Evolutionary conservation across 2,888 invertebrate species (phyloP).

Genomic region (Abscondita cerata): DNA sequence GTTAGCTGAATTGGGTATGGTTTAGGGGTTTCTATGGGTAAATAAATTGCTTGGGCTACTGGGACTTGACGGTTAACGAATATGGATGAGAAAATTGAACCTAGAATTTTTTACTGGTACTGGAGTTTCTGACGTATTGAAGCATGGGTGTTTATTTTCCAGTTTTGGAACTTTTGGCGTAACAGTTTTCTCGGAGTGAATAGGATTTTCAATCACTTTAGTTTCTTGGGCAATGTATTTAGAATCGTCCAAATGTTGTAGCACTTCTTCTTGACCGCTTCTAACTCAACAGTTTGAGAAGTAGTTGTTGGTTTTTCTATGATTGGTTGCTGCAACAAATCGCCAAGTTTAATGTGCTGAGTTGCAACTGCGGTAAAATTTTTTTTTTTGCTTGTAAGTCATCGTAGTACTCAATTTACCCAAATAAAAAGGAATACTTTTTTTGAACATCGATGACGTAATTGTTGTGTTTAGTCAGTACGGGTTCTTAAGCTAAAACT

Average conservation of each 20-base stretch:
- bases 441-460: constrained; percentile 69
- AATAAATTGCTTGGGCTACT: constrained; percentile 55
- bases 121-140: constrained; percentile 28
- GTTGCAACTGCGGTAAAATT: constrained; percentile 13
- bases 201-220: not conserved
- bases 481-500: too few species aligned
- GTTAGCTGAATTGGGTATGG: constrained; percentile 42
- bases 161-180: constrained; percentile 37
- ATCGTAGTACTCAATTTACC: constrained; percentile 55
- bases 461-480: constrained; percentile 20
- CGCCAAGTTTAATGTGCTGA: constrained; percentile 15
- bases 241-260: constrained; percentile 34
- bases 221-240: not conserved
- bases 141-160: constrained; percentile 62
- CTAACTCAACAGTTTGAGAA: too few species aligned
- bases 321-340: constrained; percentile 17
- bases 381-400: not conserved
- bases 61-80: constrained; percentile 60
- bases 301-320: not conserved
- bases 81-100: constrained; percentile 49
- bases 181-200: constrained; percentile 40
- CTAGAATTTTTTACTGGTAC: constrained; percentile 63
- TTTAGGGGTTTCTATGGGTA: constrained; percentile 32
- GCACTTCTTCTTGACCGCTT: not conserved
- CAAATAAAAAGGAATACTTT: constrained; percentile 66